These are phyloP conservation scores for Amphiprion percula DNA, from an alignment of 2,113 vertebrate genomes.

Conservation along the genomic window DNA sequence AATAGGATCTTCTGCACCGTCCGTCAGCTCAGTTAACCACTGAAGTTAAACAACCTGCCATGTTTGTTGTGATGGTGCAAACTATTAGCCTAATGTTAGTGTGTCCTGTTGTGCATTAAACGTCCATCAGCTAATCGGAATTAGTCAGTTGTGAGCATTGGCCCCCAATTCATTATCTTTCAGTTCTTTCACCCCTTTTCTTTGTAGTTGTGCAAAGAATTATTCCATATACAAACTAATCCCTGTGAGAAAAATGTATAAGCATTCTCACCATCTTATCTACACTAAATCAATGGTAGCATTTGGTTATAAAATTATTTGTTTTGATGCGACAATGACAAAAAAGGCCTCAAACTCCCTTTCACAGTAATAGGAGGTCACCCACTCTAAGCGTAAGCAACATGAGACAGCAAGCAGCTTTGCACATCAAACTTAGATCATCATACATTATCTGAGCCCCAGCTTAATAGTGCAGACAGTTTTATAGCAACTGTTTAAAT, in stretches of 20 bases:
- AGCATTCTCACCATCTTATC: background rate
- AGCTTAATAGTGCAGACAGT: slow-evolving; percentile 79
- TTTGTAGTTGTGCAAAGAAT: background rate
- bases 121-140: fast-evolving
- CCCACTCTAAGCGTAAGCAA: slow-evolving; percentile 24
- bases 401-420: slow-evolving; percentile 42
- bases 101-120: background rate
- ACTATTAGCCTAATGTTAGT: background rate
- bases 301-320: background rate
- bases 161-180: background rate
- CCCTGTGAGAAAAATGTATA: background rate
- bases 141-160: background rate
- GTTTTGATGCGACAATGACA: slow-evolving; percentile 10
- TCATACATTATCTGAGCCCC: slow-evolving; percentile 62
- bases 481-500: slow-evolving; percentile 76
- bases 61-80: slow-evolving; percentile 6
- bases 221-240: background rate
- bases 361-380: slow-evolving; percentile 35
- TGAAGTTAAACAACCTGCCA: background rate
- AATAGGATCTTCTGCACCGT: slow-evolving; percentile 49
- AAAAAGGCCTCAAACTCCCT: slow-evolving; percentile 18
- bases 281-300: background rate
- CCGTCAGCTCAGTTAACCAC: background rate
- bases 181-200: background rate
- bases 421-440: slow-evolving; percentile 59